A percentile compares a stretch with the other conserved stretches of the same genome.
These are phyloP conservation scores for Eupithecia subumbrata DNA, from an alignment of 2,888 invertebrate species.

Conservation along the genomic window DNA sequence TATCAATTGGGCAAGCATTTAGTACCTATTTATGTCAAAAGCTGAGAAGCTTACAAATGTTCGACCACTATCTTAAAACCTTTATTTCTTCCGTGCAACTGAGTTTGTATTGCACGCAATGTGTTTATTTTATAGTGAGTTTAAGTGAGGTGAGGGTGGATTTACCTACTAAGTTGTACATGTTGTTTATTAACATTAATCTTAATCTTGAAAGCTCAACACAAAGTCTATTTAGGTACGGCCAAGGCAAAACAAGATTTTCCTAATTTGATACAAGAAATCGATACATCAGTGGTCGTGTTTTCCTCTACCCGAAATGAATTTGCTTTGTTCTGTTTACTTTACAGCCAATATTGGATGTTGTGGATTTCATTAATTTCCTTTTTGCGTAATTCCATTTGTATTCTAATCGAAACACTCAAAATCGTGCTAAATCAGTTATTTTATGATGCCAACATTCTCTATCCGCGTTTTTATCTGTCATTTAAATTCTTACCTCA, in stretches of 20 bases:
- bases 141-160: too few relatives aligned
- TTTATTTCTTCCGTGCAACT: not conserved
- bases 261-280: slow-evolving; percentile 33
- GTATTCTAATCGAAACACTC: not conserved
- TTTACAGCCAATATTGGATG: slow-evolving; percentile 16
- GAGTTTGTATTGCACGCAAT: not conserved
- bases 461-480: not conserved
- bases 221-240: not conserved
- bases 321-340: slow-evolving; percentile 32
- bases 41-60: too few relatives aligned
- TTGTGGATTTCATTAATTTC: slow-evolving; percentile 6
- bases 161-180: not conserved
- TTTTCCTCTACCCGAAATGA: slow-evolving; percentile 26
- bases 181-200: not conserved
- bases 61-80: not conserved
- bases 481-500: not conserved
- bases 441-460: not conserved
- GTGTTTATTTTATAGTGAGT: too few relatives aligned
- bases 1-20: too few relatives aligned
- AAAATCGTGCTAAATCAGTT: not conserved
- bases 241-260: slow-evolving; percentile 13
- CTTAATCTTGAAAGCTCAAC: not conserved
- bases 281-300: slow-evolving; percentile 30
- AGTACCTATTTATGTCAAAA: too few relatives aligned
- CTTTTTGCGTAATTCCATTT: slow-evolving; percentile 3